Base-by-base conservation (phyloP, 2,113 vertebrate species). In the Pelecanus crispus region DNA sequence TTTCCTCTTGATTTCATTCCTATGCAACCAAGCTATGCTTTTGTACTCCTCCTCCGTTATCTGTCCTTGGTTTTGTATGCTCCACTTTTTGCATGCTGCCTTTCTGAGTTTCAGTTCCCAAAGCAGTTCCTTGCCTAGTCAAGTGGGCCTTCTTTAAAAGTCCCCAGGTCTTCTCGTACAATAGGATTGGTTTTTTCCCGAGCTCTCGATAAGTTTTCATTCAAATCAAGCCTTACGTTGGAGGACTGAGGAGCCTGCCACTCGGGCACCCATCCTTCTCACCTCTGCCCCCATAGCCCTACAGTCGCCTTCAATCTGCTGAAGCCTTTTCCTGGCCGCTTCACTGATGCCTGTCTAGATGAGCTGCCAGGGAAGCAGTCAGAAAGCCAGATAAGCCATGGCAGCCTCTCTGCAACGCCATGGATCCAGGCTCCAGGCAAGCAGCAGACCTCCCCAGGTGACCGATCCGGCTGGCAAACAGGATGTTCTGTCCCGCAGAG, bases 221-320 rank as follows among this genome's bases (percentile, higher is more conserved):
- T 68, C 82, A 73, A 92, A 82, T 36, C 65, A 68, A 68, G 40
- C 17, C 22, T 81, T 45, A 66, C 0, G 8, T n/a, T 28, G 15
- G 29, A 83, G 28, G 47, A 77, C 53, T 40, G 75, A 66, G 53
- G 8, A 90, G 22, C 55, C 45, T 83, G 53, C 40, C 53, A 66
- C 24, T 66, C 16, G 3, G 63, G 50, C 45, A 56, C n/a, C 36
- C 2, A 2, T 74, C n/a, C 67, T 72, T 63, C 66, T 78, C 75
- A 86, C 55, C 72, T 94, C 62, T 95, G 61, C 32, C 19, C 78
- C 45, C 45, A 59, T 45, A 90, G 55, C 9, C 32, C 63, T 58
- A n/a, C 58, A 85, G 92, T 90, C 75, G 74, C 65, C 83, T 88
- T 92, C 92, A 93, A 74, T 70, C 67, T 45, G 42, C 88, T 89